phyloP scores from a whole-genome alignment of 2,888 invertebrate species.

The Rhamphomyia laevipes region DNA sequence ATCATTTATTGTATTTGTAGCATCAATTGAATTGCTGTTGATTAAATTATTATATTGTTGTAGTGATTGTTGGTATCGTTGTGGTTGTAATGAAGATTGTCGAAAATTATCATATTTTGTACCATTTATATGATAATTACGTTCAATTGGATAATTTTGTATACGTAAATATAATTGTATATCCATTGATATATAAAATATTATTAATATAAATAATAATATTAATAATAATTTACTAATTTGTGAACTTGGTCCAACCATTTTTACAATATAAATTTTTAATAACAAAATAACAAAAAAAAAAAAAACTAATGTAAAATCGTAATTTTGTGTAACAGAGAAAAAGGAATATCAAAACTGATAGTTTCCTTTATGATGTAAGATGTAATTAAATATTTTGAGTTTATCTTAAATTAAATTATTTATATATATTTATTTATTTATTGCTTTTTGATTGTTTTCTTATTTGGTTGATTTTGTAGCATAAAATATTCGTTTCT shows the following conservation, averaged over 20 bases:
- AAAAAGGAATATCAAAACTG: neutral
- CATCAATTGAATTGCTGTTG: no score
- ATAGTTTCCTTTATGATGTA: neutral
- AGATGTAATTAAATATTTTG: constrained; percentile 5
- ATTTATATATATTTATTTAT: no score
- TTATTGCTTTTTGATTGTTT: neutral
- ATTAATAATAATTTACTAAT: constrained; percentile 55
- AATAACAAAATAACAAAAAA: neutral
- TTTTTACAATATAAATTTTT: constrained; percentile 26
- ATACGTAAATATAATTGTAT: constrained; percentile 57
- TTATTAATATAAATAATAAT: constrained; percentile 44
- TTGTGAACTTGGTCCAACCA: constrained; percentile 64
- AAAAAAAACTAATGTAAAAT: constrained; percentile 1
- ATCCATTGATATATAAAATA: constrained; percentile 64
- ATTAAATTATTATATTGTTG: neutral
- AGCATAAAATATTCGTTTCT: no score
- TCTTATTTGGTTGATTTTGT: constrained; percentile 1
- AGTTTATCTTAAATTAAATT: neutral
- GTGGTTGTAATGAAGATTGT: no score
- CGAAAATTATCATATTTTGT: neutral
- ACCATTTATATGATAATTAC: constrained; percentile 34
- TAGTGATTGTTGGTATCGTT: no score
- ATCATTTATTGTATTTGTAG: no score
- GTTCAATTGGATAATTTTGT: constrained; percentile 52
- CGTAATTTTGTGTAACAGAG: constrained; percentile 9